phyloP scores from a whole-genome alignment of 1,140 invertebrate genomes.

The Drosophila prosaltans region DNA sequence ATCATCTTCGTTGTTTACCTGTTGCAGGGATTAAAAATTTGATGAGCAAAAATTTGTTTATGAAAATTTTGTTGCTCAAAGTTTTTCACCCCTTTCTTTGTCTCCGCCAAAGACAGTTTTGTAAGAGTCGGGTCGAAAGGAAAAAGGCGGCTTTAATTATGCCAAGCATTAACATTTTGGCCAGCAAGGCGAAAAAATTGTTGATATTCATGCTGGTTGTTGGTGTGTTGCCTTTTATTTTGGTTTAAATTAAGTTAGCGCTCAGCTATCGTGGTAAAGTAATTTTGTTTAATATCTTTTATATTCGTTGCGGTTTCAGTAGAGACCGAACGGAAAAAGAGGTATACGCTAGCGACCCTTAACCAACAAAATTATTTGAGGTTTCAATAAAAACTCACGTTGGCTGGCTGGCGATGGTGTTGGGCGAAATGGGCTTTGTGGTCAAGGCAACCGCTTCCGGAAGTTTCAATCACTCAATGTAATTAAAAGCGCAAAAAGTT shows the following conservation, averaged over 20 bases:
- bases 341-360: neutral
- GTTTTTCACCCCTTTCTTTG: conserved; percentile 40
- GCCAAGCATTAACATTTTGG: conserved; percentile 72
- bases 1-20: conserved; percentile 17
- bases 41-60: conserved; percentile 31
- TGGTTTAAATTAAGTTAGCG: conserved; percentile 62
- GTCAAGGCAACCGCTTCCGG: conserved; percentile 13
- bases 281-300: conserved; percentile 56
- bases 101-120: conserved; percentile 18
- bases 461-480: conserved; percentile 62
- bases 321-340: neutral
- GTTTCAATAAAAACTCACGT: conserved; percentile 44
- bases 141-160: conserved; percentile 62
- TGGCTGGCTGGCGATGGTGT: conserved; percentile 12
- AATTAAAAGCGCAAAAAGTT: conserved; percentile 53
- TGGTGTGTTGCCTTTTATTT: neutral
- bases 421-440: conserved; percentile 23
- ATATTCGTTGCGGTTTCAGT: conserved; percentile 27
- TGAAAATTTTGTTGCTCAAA: conserved; percentile 17
- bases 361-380: conserved; percentile 40
- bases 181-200: conserved; percentile 56
- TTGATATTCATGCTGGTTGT: conserved; percentile 19
- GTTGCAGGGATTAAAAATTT: conserved; percentile 36
- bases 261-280: conserved; percentile 40
- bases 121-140: conserved; percentile 11